phyloP scores from a whole-genome alignment of 2,113 vertebrate species.

The Rhizomys pruinosus region DNA sequence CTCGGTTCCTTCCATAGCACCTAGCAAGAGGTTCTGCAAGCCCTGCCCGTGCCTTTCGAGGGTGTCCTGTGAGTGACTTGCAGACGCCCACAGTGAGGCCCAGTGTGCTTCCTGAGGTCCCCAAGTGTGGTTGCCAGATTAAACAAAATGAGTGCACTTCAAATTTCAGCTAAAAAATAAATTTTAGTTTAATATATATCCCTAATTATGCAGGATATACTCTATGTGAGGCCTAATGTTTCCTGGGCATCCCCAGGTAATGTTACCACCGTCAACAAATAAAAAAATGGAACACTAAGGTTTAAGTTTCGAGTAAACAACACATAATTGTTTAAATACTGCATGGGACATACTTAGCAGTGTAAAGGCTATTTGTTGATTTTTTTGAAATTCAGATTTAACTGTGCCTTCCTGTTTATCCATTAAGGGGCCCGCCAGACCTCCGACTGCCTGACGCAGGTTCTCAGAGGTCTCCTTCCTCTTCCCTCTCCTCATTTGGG shows the following conservation, averaged over 20 bases:
- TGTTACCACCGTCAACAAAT: not conserved
- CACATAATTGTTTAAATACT: not conserved
- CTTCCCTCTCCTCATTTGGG: not conserved
- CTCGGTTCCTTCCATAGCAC: not conserved
- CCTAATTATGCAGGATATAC: too few species aligned
- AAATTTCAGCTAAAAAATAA: not conserved
- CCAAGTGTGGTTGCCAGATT: not conserved
- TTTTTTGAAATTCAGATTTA: constrained; percentile 12
- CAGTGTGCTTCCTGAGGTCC: not conserved
- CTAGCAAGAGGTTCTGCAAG: not conserved
- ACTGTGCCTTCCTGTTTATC: not conserved
- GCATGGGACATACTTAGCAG: not conserved
- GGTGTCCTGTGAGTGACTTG: too few species aligned
- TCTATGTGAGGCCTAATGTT: not conserved
- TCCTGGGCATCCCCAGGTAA: not conserved
- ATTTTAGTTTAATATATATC: too few species aligned
- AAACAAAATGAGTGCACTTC: not conserved
- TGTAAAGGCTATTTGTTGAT: not conserved
- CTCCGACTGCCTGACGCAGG: not conserved
- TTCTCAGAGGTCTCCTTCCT: not conserved
- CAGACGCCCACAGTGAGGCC: not conserved
- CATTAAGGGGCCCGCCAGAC: accelerated
- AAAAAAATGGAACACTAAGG: not conserved
- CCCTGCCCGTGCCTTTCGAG: not conserved
- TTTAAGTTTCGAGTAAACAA: constrained; percentile 2